These are phyloP conservation scores for Mythimna pallens DNA, from an alignment of 2,888 invertebrate species.

Conservation along the genomic window DNA sequence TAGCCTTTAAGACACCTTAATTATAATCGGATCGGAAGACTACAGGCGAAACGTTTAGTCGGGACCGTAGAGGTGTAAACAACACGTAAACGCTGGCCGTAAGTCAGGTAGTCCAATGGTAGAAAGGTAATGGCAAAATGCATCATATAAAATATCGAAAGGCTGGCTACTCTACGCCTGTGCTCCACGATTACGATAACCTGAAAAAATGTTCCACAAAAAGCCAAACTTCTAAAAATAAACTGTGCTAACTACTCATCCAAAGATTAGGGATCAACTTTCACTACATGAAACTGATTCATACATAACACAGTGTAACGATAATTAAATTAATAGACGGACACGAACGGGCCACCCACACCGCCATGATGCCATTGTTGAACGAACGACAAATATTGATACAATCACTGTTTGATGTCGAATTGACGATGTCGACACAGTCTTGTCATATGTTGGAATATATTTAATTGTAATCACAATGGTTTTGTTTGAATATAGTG, in stretches of 20 bases:
- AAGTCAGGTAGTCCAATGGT: too few relatives aligned
- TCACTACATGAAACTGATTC: conserved; percentile 73
- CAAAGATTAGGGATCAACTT: conserved; percentile 57
- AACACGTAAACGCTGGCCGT: too few relatives aligned
- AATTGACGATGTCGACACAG: conserved; percentile 56
- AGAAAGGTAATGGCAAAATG: too few relatives aligned
- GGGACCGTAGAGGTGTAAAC: too few relatives aligned
- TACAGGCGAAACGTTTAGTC: too few relatives aligned
- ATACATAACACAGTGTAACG: conserved; percentile 73
- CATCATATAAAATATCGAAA: too few relatives aligned
- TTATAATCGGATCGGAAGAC: too few relatives aligned
- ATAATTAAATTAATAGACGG: conserved; percentile 86
- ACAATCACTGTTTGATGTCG: conserved; percentile 77
- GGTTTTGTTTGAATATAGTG: too few relatives aligned
- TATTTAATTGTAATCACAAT: conserved; percentile 17
- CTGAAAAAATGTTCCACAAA: neutral
- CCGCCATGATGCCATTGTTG: conserved; percentile 81
- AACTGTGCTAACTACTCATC: neutral
- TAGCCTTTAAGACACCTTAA: too few relatives aligned
- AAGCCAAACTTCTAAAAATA: neutral
- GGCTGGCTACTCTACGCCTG: too few relatives aligned
- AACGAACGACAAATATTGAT: conserved; percentile 86
- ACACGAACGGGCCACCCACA: conserved; percentile 81
- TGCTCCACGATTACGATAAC: too few relatives aligned
- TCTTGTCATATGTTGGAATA: conserved; percentile 23